Evolutionary conservation across 2,797 vertebrate species (phyloP).

Genomic region (Micrastur ruficollis): DNA sequence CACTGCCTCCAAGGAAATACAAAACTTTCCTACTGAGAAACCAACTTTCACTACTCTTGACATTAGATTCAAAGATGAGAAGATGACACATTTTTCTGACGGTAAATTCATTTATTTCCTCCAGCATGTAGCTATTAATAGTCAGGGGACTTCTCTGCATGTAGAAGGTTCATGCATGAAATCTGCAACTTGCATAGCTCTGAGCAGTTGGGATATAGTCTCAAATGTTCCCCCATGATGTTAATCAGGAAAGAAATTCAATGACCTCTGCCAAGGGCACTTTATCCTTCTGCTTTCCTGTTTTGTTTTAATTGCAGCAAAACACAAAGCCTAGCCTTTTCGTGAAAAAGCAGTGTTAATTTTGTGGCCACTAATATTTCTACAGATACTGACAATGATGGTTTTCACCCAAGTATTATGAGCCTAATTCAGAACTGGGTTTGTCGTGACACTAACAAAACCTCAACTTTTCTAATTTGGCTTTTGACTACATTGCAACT

Average conservation of each 20-base stretch:
- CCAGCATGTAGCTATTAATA: slow-evolving; percentile 5
- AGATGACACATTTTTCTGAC: not conserved
- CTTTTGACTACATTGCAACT: not conserved
- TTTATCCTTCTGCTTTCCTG: not conserved
- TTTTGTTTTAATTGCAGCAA: not conserved
- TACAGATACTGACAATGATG: not conserved
- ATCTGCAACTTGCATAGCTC: not conserved
- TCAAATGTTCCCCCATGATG: not conserved
- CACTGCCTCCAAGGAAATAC: not conserved
- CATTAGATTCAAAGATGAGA: not conserved
- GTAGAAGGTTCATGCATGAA: not conserved
- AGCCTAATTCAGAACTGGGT: not conserved
- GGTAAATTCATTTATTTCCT: not conserved
- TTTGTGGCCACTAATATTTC: not conserved
- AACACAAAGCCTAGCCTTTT: not conserved
- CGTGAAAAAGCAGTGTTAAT: not conserved
- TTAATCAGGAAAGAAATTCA: not conserved
- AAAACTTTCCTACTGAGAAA: not conserved
- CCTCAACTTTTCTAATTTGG: not conserved
- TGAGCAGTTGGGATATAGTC: slow-evolving; percentile 28
- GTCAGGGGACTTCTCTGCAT: not conserved
- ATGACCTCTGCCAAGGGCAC: not conserved
- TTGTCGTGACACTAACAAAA: not conserved
- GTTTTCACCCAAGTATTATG: not conserved
- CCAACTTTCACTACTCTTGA: not conserved